These are phyloP conservation scores for Cyanoliseus patagonus DNA, from an alignment of 2,113 vertebrate species.

Conservation along the genomic window DNA sequence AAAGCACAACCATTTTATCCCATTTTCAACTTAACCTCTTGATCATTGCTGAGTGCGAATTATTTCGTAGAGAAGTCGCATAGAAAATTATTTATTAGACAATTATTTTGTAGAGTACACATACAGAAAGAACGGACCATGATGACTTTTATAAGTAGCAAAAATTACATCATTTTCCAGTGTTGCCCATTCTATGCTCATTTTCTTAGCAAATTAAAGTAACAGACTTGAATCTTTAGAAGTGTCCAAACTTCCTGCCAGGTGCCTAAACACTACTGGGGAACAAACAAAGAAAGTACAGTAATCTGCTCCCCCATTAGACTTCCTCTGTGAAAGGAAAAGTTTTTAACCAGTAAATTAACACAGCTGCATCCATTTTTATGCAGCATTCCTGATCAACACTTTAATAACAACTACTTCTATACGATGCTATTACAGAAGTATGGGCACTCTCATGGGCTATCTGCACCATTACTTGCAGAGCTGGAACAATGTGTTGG, in stretches of 20 bases:
- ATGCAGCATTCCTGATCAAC: not conserved
- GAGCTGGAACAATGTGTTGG: not conserved
- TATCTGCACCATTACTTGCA: not conserved
- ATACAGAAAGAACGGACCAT: not conserved
- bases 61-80: not conserved
- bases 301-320: conserved; percentile 37
- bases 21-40: not conserved
- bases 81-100: not conserved
- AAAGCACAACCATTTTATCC: not conserved
- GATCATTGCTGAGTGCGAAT: not conserved
- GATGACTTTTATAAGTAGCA: not conserved
- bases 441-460: not conserved
- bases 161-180: not conserved
- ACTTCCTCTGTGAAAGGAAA: conserved; percentile 67
- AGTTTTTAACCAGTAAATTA: conserved; percentile 47
- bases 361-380: not conserved
- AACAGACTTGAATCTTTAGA: conserved; percentile 67
- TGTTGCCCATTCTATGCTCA: not conserved
- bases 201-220: conserved; percentile 27
- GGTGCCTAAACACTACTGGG: conserved; percentile 73
- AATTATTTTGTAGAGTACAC: not conserved
- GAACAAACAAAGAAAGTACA: conserved; percentile 69
- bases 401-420: not conserved
- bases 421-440: not conserved
- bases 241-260: conserved; percentile 77